These are phyloP conservation scores for Ariopsis seemanni DNA, from an alignment of 2,113 vertebrate genomes.

Conservation along the genomic window DNA sequence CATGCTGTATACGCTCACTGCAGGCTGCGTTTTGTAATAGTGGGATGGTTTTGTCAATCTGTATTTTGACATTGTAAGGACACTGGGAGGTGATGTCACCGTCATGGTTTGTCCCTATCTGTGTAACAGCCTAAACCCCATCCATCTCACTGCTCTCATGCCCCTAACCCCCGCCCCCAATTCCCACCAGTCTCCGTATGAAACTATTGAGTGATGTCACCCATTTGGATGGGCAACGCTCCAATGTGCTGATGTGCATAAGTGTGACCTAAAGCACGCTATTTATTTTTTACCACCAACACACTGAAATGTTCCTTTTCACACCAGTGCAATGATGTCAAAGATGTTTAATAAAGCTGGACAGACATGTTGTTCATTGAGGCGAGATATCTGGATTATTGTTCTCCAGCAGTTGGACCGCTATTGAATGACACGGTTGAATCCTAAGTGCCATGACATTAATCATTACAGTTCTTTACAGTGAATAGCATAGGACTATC, in stretches of 20 bases:
- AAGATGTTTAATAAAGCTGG: conserved; percentile 27
- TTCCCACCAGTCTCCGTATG: conserved; percentile 2
- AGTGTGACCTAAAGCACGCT: background rate
- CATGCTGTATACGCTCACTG: background rate
- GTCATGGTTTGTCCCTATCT: conserved; percentile 20
- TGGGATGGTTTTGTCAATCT: background rate
- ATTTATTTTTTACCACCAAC: conserved; percentile 12
- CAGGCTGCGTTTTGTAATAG: conserved; percentile 3
- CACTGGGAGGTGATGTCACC: conserved; percentile 31
- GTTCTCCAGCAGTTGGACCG: conserved; percentile 26
- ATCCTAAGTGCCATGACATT: conserved; percentile 62
- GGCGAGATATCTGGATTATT: conserved; percentile 8
- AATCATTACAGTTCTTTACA: conserved; percentile 61
- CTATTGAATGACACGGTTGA: conserved; percentile 60
- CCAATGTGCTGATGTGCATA: background rate
- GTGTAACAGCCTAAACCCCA: conserved; percentile 28
- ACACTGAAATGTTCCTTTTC: conserved; percentile 17
- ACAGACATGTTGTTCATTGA: conserved; percentile 43
- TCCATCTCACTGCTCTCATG: conserved; percentile 29
- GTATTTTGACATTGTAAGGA: background rate
- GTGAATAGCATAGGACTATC: conserved; percentile 49
- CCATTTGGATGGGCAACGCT: conserved; percentile 22
- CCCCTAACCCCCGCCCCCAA: background rate
- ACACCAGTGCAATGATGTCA: conserved; percentile 24
- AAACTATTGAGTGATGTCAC: conserved; percentile 42